Base-by-base conservation (phyloP, 1,140 invertebrate species). In the Temnothorax nylanderi region DNA sequence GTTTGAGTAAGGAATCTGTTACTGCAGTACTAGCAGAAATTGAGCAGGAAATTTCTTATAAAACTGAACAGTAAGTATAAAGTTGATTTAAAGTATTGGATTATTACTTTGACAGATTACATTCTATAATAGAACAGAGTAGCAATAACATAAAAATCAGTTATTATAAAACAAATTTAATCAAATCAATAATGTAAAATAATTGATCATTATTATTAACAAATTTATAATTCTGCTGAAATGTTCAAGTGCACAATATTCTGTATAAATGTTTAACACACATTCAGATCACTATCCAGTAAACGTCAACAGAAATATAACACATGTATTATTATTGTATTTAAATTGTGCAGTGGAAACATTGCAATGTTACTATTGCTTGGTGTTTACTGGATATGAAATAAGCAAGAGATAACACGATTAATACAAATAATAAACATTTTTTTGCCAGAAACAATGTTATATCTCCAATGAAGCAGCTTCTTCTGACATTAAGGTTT, bases 31-130 rank as follows among this genome's bases (percentile, higher is more conserved):
- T 56, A n/a, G 5, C 8, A 74, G 71, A 54, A 56, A 74, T 74
- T 6, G 51, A 56, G 6, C 49, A n/a, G 3, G 47, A 49, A 51
- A 51, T 72, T 72, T 51, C 6, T 51, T 16, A 51, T 18, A 6
- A 10, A 51, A 71, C 41, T 26, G 44, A 72, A 72, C 69, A 8
- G 69, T 72, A 34, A 72, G 47, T 72, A 72, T 18, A 18, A 32
- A 34, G 6, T 51, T 41, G 0, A 34, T 72, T 13, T 32, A 2
- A 72, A 72, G 18, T 51, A 51, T 72, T 51, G 21, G 10, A 72
- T 51, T 51, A 8, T 71, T 71, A 62, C 3, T 65, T 65, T 65
- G 3, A 41, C 16, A 65, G 18, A 65, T 65, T 34, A 16, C 5
- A 18, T 64, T 10, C 13, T 47, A 16, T 10, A 47, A 47, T 7